A percentile compares a stretch with the other conserved stretches of the same genome.
phyloP scores from a whole-genome alignment of 2,797 vertebrate genomes.

The Schizothorax lantsangensis region DNA sequence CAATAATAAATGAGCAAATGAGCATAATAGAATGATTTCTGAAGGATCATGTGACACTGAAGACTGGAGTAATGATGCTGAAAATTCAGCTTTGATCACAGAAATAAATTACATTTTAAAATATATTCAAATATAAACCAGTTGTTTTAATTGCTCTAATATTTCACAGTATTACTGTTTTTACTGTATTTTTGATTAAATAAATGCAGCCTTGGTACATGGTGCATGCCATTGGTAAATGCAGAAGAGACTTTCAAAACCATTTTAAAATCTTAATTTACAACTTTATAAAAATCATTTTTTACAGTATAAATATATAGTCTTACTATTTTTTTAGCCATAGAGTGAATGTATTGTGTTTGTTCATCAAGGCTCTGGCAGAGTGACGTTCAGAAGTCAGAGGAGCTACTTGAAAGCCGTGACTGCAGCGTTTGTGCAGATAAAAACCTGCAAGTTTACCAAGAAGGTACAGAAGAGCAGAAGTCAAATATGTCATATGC shows the following conservation, averaged over 20 bases:
- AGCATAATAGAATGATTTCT: not conserved
- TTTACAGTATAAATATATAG: not conserved
- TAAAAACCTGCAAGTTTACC: slow-evolving; percentile 98
- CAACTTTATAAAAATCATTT: no score
- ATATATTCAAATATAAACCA: not conserved
- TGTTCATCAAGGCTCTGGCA: slow-evolving; percentile 87
- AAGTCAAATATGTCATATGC: not conserved
- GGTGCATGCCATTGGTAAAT: not conserved
- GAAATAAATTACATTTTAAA: not conserved
- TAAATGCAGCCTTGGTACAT: not conserved
- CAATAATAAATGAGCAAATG: no score
- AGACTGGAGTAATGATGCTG: not conserved
- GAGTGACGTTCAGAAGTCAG: slow-evolving; percentile 98
- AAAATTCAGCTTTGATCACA: not conserved
- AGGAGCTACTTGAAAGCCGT: slow-evolving; percentile 97
- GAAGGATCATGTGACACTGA: no score
- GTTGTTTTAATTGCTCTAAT: not conserved
- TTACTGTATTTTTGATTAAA: not conserved
- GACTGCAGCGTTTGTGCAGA: slow-evolving; percentile 95
- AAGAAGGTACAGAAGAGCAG: slow-evolving; percentile 86
- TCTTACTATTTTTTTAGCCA: slow-evolving; percentile 42
- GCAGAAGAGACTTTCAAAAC: not conserved
- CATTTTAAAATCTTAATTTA: not conserved
- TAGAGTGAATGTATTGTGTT: slow-evolving; percentile 40
- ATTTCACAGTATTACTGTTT: not conserved